Evolutionary conservation across 1,140 invertebrate species (phyloP), one percentile per base, ranked within the genome.

Genomic region (Pentalonia nigronervosa): DNA sequence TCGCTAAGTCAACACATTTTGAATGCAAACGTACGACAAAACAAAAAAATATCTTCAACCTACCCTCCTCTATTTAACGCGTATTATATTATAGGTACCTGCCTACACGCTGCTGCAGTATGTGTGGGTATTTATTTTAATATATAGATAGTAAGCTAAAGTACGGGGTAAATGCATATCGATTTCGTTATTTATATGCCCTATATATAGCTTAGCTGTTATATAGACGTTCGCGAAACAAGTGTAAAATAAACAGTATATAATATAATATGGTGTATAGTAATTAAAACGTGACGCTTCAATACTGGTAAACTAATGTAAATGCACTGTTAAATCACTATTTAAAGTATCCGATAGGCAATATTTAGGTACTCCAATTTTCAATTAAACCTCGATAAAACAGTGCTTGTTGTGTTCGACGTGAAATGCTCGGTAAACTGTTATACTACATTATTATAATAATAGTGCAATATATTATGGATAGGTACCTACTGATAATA

Each of bases 201-300:
- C 30, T 48, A 47, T 45, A 47, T 76, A 45, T 30, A 47, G n/a
- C 41, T 2, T 41, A 41, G 30, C n/a, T 91, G 60, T 81, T 34
- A 4, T 41, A 41, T 41, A 81, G 90, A 81, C n/a, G n/a, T 45
- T 41, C 60, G 7, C 60, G 41, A 84, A 92, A 92, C 91, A 92
- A 92, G 91, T 92, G 91, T 92, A 92, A 48, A 92, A 84, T 25
- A 84, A 92, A 92, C 91, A 84, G 34, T 50, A 92, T 20, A 83
- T 1, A 9, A 2, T 2, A 88, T 50, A 21, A n/a, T 47, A 53
- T 36, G 14, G 90, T 48, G 45, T 91, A 34, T 23, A 36, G 76
- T 92, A 92, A 92, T 92, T 92, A 92, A 92, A 92, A 92, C 47
- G 91, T 41, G 47, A 91, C 90, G 90, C 36, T 47, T 76, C 30